Conservation (phyloP, 2,888 invertebrate species). For the Polydrusus cervinus region DNA sequence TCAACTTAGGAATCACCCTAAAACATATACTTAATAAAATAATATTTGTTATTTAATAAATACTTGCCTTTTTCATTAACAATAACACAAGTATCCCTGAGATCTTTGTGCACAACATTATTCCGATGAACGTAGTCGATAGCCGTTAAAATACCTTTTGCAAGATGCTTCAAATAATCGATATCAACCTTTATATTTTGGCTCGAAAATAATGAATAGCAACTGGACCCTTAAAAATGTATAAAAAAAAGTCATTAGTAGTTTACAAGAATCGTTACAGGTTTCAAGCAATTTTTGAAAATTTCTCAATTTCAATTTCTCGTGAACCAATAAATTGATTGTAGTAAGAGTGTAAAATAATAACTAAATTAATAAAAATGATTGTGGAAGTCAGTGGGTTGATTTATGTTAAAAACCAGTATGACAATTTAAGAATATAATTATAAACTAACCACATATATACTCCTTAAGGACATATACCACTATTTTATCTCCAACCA, state of each 20-base stretch:
- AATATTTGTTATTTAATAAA: too few species aligned
- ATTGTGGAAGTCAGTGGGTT: too few species aligned
- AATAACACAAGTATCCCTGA: slow-evolving; percentile 84
- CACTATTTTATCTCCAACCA: slow-evolving; percentile 77
- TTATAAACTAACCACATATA: slow-evolving; percentile 71
- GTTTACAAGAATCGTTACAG: too few species aligned
- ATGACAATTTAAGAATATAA: not conserved
- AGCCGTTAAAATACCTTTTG: slow-evolving; percentile 82
- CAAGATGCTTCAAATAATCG: slow-evolving; percentile 78
- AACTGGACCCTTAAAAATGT: slow-evolving; percentile 63
- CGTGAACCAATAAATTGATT: too few species aligned
- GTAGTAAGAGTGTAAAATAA: too few species aligned
- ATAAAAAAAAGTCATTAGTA: not conserved
- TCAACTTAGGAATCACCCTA: too few species aligned
- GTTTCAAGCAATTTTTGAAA: not conserved
- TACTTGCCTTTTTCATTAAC: slow-evolving; percentile 78
- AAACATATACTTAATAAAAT: too few species aligned
- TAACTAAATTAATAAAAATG: not conserved
- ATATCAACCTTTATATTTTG: slow-evolving; percentile 73
- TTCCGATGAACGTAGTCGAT: slow-evolving; percentile 86
- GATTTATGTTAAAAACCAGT: not conserved
- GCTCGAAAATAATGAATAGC: slow-evolving; percentile 72
- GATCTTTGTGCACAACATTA: slow-evolving; percentile 87
- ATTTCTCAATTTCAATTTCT: too few species aligned
- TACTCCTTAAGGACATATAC: slow-evolving; percentile 83